Base-by-base conservation (phyloP, 2,888 invertebrate species). In the Drosophila hamatofila region DNA sequence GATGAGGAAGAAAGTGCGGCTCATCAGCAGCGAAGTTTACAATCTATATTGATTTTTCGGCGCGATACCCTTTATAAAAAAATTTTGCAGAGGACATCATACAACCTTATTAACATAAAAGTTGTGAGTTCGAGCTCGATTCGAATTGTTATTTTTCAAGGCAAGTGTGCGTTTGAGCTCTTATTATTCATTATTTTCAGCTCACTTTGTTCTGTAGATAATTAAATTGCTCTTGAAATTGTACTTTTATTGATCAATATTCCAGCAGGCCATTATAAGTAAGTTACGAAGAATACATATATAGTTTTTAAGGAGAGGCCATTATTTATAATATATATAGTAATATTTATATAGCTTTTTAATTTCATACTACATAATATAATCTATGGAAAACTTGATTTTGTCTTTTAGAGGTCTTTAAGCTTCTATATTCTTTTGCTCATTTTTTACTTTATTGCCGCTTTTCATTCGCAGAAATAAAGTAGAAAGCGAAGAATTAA, bases 21-120 rank as follows among this genome's bases (percentile, higher is more conserved):
- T 33, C 62, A 77, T 75, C 64, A 54, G 51, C 57, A 52, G 51
- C 41, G 44, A 78, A 71, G 68, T 62, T 73, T 70, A 83, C 71
- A 82, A 84, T 70, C 71, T 76, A 52, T 85, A 85, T 85, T 87
- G 85, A 85, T 85, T 85, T 84, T 83, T 86, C 61, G 41, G 56
- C 41, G 30, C 63, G n/a, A 60, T 51, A 49, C 65, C 56, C 54
- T 48, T 54, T 41, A n/a, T 11, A 39, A 25, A 8, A 55, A 25
- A 5, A 5, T n/a, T 21, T 56, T 16, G 21, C 3, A 30, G 6
- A 21, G 21, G 16, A 30, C 8, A 16, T 23, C 6, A 37, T 33
- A n/a, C n/a, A 33, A 12, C 3, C 1, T 39, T 2, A 12, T 27
- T 8, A 12, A 11, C 25, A 41, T 51, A 16, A 3, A 2, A 30